Percentiles rank a stretch among this genome's conserved stretches.
These are phyloP conservation scores for Columba guinea DNA, from an alignment of 2,797 vertebrate genomes.

Conservation along the genomic window DNA sequence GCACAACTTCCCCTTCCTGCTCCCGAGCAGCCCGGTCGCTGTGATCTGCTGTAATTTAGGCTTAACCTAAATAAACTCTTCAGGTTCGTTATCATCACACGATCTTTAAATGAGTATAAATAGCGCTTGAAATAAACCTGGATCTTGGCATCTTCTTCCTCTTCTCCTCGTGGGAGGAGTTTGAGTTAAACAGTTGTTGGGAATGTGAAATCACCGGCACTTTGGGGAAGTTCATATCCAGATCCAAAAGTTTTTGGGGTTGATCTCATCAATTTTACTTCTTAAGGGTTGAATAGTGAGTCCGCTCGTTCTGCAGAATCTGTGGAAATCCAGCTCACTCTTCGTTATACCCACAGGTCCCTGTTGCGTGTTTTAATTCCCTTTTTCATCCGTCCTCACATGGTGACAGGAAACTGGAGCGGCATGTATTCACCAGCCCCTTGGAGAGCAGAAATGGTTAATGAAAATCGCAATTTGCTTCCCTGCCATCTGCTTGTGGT, in stretches of 20 bases:
- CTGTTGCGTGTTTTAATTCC: rapidly evolving
- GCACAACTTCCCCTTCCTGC: slow-evolving; percentile 34
- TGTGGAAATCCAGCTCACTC: background rate
- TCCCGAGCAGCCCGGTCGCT: background rate
- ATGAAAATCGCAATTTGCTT: background rate
- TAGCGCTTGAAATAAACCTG: background rate
- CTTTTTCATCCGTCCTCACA: background rate
- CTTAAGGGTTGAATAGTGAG: background rate
- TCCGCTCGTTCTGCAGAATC: background rate
- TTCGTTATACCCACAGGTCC: rapidly evolving
- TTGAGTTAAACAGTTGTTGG: background rate
- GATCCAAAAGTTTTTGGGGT: background rate
- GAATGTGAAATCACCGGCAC: background rate
- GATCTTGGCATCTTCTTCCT: background rate
- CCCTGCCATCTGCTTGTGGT: slow-evolving; percentile 37
- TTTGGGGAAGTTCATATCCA: background rate
- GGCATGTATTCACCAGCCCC: background rate
- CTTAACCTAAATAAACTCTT: background rate
- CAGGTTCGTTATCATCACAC: background rate
- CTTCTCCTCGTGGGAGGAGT: rapidly evolving
- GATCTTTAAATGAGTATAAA: background rate
- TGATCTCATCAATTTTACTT: background rate
- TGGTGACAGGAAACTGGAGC: background rate
- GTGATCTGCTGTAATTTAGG: background rate
- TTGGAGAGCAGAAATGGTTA: background rate